Base-by-base conservation (phyloP, 2,113 vertebrate genomes). In the Meleagris gallopavo region DNA sequence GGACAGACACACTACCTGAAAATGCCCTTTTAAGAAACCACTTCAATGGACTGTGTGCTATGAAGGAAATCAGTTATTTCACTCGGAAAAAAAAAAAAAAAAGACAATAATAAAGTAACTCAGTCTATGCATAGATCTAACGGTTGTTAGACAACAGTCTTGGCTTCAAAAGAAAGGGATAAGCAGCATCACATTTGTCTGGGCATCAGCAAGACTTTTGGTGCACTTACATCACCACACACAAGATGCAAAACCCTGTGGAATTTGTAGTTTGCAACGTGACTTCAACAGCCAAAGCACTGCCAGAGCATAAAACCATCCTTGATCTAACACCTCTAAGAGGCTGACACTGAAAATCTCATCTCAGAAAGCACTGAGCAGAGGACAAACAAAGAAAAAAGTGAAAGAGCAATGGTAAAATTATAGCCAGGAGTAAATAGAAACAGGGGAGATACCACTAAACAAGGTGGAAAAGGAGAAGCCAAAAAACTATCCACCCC, bases 401-500 rank as follows among this genome's bases (percentile, higher is more conserved):
- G 32, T 48, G 43, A n/a, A 64, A 69, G 24, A 36, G 9, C 19
- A 9, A 60, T 0, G 0, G 19, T 48, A 8, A 73, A 89, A 8
- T 34, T 89, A 29, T 20, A 80, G 36, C 29, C 20, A 73, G 70
- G 76, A 64, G 40, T 25, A 58, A 78, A 64, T 61, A 86, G 57
- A 89, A 89, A 65, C 3, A 74, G 60, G n/a, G 84, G 6, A 92
- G 45, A 90, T 62, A 89, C 54, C 54, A 87, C 81, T 85, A 83
- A 94, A 66, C 50, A 88, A 88, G 78, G 71, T 46, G 52, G 54
- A 69, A 90, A 41, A 92, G 34, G 25, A 93, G 9, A 89, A 79
- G 80, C 43, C 76, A 29, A 50, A 92, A 89, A 84, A 58, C 70
- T 8, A 89, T 78, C 82, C 90, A 89, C 75, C 85, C 89, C 78